These are phyloP conservation scores for Galbula dea DNA, from an alignment of 2,113 vertebrate genomes.

Conservation along the genomic window DNA sequence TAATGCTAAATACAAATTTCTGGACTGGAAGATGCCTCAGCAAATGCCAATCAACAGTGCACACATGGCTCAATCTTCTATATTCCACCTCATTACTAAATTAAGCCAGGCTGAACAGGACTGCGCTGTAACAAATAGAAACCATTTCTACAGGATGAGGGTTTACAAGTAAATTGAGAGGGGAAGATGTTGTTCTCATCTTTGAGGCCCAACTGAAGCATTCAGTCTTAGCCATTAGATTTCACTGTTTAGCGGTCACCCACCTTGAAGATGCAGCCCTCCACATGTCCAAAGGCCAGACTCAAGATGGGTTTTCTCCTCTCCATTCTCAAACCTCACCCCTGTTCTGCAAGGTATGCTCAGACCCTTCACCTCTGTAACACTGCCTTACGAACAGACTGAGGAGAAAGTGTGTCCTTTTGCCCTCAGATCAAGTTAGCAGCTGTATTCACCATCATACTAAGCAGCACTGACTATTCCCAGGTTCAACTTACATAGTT, in stretches of 20 bases:
- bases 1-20: not conserved
- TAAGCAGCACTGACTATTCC: not conserved
- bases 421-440: not conserved
- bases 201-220: not conserved
- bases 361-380: not conserved
- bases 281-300: accelerated
- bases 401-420: accelerated
- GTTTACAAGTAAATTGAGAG: not conserved
- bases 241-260: not conserved
- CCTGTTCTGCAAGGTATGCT: accelerated
- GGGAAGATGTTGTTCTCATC: not conserved
- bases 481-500: accelerated
- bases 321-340: accelerated
- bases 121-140: not conserved
- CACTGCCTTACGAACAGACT: accelerated
- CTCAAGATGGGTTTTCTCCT: not conserved
- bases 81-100: not conserved
- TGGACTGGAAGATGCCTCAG: not conserved
- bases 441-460: not conserved
- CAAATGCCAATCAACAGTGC: not conserved
- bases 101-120: accelerated
- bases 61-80: not conserved
- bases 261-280: not conserved
- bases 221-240: not conserved
- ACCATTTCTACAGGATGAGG: accelerated